These are phyloP conservation scores for Exephanes ischioxanthus DNA, from an alignment of 2,888 invertebrate genomes.

Conservation along the genomic window DNA sequence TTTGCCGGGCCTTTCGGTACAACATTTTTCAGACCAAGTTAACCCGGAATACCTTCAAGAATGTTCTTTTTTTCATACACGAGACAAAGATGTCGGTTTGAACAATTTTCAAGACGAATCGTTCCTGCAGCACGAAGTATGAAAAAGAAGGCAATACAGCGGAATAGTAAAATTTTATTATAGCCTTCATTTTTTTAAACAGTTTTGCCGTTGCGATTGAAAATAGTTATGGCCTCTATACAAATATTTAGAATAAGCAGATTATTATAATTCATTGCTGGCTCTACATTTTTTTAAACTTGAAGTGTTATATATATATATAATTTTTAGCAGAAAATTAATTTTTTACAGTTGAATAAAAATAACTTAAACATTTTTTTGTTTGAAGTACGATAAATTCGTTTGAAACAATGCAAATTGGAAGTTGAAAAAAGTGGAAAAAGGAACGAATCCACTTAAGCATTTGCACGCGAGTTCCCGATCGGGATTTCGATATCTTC, in stretches of 20 bases:
- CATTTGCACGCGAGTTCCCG: background rate
- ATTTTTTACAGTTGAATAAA: background rate
- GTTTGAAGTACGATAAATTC: too few relatives aligned
- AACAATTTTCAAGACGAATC: background rate
- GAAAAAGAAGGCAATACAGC: background rate
- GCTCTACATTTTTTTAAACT: too few relatives aligned
- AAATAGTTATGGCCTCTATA: too few relatives aligned
- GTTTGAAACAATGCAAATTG: too few relatives aligned
- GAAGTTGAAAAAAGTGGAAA: background rate
- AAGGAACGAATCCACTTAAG: background rate
- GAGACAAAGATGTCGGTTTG: background rate
- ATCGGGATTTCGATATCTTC: slow-evolving; percentile 4
- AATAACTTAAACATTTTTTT: too few relatives aligned
- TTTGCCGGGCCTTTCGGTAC: background rate
- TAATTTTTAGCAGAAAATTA: background rate
- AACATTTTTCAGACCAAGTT: background rate
- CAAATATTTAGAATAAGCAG: too few relatives aligned
- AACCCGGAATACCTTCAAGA: background rate
- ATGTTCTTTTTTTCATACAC: background rate
- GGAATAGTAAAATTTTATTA: background rate
- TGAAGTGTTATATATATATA: too few relatives aligned
- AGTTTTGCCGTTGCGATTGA: too few relatives aligned
- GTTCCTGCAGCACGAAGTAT: background rate
- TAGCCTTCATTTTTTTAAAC: too few relatives aligned
- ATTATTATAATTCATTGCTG: too few relatives aligned